Base-by-base conservation (phyloP, 2,888 invertebrate species). In the Bruchidius siliquastri region DNA sequence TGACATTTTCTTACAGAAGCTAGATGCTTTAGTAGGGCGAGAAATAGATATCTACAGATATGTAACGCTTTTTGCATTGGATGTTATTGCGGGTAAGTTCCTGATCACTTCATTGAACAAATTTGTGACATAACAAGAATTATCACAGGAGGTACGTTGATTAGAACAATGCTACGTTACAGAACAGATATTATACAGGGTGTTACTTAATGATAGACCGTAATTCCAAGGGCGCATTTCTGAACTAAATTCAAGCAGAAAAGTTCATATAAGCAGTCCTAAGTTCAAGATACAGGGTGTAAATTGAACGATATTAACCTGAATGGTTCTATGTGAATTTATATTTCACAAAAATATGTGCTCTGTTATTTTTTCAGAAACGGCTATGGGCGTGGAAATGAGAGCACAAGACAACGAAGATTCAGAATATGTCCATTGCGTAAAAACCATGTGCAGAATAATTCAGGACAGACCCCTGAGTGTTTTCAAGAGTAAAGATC, bases 1-100 rank as follows among this genome's bases (percentile, higher is more conserved):
- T 21, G 84, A 86, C 68, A 86, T 90, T 21, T 86, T 94, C 73
- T 84, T 90, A 0, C 83, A 89, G 0, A 90, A 90, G 79, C 83
- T 94, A 22, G 81, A 82, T 26, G 71, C 78, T 10, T 21, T 10
- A 21, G 68, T 68, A 21, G 68, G 22, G 8, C 21, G 20, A 10
- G 68, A 68, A 68, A 22, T 68, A 68, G 68, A 68, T 21, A 68
- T 68, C 68, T 68, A 68, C 68, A 21, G 22, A 21, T 68, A 21
- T 68, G 68, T 68, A 1, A 68, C 21, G 1, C 22, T 68, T 21
- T 68, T 68, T 20, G 68, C 68, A 21, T 68, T 68, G 18, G 68
- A 68, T 68, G 68, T 68, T 2, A 68, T 68, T 13, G 21, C 21
- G 6, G 68, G 68, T 68, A 22, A 68, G 67, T 10, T 10, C 10